A percentile compares a stretch with the other conserved stretches of the same genome.
Conservation (phyloP, 2,888 invertebrate genomes). For the Archips xylosteana region DNA sequence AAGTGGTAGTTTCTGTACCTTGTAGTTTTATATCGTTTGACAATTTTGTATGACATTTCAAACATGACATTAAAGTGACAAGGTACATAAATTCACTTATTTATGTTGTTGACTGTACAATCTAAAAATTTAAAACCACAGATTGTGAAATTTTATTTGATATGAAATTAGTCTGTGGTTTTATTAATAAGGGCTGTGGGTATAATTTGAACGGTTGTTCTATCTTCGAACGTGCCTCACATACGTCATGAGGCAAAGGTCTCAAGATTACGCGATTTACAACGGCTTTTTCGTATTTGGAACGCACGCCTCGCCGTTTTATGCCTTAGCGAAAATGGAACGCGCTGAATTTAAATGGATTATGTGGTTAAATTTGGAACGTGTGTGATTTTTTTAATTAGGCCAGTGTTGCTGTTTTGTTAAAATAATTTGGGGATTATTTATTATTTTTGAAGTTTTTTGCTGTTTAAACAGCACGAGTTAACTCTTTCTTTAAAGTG, state of each 20-base stretch:
- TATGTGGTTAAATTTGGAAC: slow-evolving; percentile 65
- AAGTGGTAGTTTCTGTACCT: too few relatives aligned
- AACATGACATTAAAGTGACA: too few relatives aligned
- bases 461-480: too few relatives aligned
- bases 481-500: too few relatives aligned
- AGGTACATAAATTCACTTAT: too few relatives aligned
- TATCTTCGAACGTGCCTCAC: slow-evolving; percentile 74
- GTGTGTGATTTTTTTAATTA: slow-evolving; percentile 65
- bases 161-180: slow-evolving; percentile 55
- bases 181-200: slow-evolving; percentile 65
- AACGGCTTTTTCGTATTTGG: slow-evolving; percentile 81
- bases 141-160: background rate
- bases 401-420: slow-evolving; percentile 31
- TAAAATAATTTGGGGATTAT: background rate
- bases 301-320: slow-evolving; percentile 71
- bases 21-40: too few relatives aligned
- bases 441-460: background rate
- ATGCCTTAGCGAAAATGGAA: slow-evolving; percentile 66
- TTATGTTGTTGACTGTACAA: too few relatives aligned
- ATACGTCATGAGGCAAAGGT: slow-evolving; percentile 80
- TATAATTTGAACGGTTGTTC: slow-evolving; percentile 70
- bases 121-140: background rate
- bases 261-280: slow-evolving; percentile 84
- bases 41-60: too few relatives aligned
- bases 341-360: slow-evolving; percentile 76